phyloP scores from a whole-genome alignment of 64 coral and sea anemone genomes.

The Acropora yongei region DNA sequence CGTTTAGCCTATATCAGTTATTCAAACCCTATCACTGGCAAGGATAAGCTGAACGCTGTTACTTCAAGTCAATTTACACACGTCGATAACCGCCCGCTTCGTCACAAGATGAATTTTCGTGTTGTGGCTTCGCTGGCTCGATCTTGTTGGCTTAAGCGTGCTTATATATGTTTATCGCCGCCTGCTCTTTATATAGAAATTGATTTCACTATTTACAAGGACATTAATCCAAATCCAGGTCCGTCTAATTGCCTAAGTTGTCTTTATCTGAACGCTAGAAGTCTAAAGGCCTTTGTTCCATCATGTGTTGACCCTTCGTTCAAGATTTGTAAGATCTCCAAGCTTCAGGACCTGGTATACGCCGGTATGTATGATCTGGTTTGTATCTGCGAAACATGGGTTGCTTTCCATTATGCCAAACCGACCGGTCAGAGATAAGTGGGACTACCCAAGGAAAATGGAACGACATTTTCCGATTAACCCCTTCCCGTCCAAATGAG shows the following conservation, averaged over 20 bases:
- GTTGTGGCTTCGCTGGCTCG: constrained; percentile 9
- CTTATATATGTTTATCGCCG: constrained; percentile 29
- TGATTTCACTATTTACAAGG: constrained; percentile 43
- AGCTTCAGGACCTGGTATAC: no score
- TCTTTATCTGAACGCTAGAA: constrained; percentile 33
- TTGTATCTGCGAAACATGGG: no score
- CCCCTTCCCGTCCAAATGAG: no score
- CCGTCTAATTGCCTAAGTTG: constrained; percentile 16
- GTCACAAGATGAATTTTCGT: not conserved
- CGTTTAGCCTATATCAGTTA: constrained; percentile 4
- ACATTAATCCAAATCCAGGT: constrained; percentile 30
- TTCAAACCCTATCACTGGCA: not conserved
- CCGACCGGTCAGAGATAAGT: no score
- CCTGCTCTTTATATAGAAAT: constrained; percentile 11
- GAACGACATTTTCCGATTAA: no score
- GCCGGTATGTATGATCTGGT: no score
- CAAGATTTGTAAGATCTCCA: no score
- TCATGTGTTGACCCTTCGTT: no score
- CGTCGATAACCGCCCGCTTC: not conserved
- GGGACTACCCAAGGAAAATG: no score
- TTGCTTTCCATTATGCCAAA: no score
- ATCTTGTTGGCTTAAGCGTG: constrained; percentile 38
- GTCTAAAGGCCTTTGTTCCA: constrained; percentile 31
- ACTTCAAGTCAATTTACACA: constrained; percentile 3
- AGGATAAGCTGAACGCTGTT: constrained; percentile 19